Conservation (phyloP, 30 jellyfish, hydroid and myxozoan genomes). For the Turritopsis rubra region DNA sequence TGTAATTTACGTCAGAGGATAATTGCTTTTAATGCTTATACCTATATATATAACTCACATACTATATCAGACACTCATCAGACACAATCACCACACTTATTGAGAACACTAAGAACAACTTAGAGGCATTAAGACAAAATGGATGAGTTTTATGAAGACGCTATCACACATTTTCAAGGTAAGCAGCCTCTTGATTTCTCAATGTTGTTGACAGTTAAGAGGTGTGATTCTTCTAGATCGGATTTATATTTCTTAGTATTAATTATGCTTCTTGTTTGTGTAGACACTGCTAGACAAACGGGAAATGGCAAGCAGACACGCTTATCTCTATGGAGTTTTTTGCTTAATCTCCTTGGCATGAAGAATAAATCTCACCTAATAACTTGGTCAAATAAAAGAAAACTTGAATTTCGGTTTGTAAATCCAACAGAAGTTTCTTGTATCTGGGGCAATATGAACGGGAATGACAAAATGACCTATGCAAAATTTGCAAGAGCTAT, state of each 20-base stretch:
- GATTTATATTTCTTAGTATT: not conserved
- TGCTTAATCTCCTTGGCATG: not conserved
- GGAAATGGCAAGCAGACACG: not conserved
- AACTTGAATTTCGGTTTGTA: not conserved
- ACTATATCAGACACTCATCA: not conserved
- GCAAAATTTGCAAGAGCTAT: constrained; percentile 15
- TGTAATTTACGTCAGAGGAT: not conserved
- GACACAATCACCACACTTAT: not conserved
- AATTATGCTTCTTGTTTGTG: not conserved
- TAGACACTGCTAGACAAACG: not conserved
- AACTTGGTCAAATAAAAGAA: not conserved
- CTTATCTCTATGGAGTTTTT: not conserved
- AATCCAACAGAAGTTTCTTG: not conserved
- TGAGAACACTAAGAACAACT: not conserved
- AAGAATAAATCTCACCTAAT: not conserved
- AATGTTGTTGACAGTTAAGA: not conserved
- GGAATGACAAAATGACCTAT: not conserved
- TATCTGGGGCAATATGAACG: not conserved
- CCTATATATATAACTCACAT: not conserved
- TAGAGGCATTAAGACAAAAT: not conserved
- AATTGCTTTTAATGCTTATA: not conserved
- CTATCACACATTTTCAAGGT: not conserved
- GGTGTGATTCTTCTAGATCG: not conserved
- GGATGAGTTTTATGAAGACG: not conserved
- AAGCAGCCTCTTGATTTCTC: not conserved